Base-by-base conservation (phyloP, 2,797 vertebrate genomes). In the Lindbergichthys nudifrons region DNA sequence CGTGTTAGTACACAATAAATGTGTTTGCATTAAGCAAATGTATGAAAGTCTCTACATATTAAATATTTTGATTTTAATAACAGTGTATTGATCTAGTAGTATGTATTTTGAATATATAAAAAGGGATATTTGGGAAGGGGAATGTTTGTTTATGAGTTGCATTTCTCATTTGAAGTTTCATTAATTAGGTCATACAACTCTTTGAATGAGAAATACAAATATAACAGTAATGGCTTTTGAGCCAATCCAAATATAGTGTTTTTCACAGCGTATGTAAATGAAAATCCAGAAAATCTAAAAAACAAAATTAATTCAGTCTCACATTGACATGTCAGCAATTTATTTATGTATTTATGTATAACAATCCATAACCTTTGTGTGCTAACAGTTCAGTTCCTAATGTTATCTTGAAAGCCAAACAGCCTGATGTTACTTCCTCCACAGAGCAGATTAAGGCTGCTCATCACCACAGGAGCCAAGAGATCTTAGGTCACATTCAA, bases 371-470 rank as follows among this genome's bases (percentile, higher is more conserved):
- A 65, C 61, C 39, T 53, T 46, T 72, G 72, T 76, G 60, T 76
- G 32, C 64, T 61, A 80, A 67, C 64, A 80, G 64, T 45, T 73
- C 50, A 80, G 64, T 45, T 73, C 50, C 77, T 77, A 72, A 80
- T 63, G 66, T 77, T 73, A 70, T 72, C 60, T 78, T 73, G 39
- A 78, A 87, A 77, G 64, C 63, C 54, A 74, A 75, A 71, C 51
- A 64, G 74, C 42, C 70, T 71, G 65, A 85, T 82, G 69, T 80
- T 80, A 62, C 79, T 80, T 83, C 75, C 61, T 80, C 76, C 2
- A 73, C 63, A 23, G 51, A 79, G 64, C 54, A 77, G 75, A 83
- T 88, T 77, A 87, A 73, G 39, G n/a, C 64, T 72, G 71, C 68
- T 85, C 75, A 82, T 83, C 70, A 60, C 72, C 30, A 42, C 26